Evolutionary conservation across 2,113 vertebrate genomes (phyloP).

Genomic region (Lethenteron camtschaticum): DNA sequence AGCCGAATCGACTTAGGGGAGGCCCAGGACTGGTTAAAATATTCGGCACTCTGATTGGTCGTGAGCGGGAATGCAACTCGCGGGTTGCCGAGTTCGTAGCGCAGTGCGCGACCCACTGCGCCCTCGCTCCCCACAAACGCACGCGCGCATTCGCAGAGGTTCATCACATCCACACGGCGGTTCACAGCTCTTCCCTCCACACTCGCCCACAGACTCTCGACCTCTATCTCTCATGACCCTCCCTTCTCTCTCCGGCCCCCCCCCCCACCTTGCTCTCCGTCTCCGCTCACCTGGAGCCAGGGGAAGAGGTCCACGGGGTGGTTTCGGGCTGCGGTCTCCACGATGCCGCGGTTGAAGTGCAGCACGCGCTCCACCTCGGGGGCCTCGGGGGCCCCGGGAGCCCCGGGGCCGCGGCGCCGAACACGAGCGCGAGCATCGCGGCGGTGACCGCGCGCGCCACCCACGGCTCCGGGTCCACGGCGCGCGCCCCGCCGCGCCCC

Average conservation of each 20-base stretch:
- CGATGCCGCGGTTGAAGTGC: not conserved
- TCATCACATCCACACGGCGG: too few relatives aligned
- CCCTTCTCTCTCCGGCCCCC: not conserved
- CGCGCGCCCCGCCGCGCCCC: too few relatives aligned
- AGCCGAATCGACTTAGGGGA: too few relatives aligned
- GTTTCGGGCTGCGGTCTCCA: constrained; percentile 2
- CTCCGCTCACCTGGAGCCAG: not conserved
- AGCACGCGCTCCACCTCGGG: not conserved
- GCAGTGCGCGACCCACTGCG: not conserved
- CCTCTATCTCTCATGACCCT: too few relatives aligned
- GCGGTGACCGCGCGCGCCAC: not conserved
- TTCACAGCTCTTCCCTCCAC: too few relatives aligned
- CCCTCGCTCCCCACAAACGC: not conserved
- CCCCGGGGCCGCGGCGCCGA: not conserved
- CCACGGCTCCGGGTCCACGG: not conserved
- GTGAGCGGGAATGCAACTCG: too few relatives aligned
- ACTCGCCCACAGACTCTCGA: too few relatives aligned
- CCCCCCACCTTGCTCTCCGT: not conserved
- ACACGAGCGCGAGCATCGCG: not conserved
- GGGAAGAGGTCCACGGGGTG: constrained; percentile 1
- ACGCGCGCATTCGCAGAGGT: too few relatives aligned
- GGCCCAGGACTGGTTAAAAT: not conserved
- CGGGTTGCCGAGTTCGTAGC: too few relatives aligned
- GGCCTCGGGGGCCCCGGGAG: not conserved
- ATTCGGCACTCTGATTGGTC: not conserved